Evolutionary conservation across 1,140 invertebrate genomes (phyloP).

Genomic region (Linepithema humile): DNA sequence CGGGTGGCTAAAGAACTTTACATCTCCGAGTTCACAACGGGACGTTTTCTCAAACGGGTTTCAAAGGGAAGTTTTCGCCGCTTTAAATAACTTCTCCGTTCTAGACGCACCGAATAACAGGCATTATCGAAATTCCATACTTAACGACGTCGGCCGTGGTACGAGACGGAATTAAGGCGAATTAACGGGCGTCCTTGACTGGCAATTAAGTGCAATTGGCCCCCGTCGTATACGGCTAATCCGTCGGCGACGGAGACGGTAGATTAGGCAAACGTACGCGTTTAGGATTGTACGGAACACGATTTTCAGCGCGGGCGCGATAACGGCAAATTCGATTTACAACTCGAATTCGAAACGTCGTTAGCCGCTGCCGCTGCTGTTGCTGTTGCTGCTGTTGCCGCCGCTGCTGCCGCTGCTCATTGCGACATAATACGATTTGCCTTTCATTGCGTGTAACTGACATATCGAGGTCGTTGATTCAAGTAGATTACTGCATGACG

Average conservation of each 20-base stretch:
- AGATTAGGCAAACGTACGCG: slow-evolving; percentile 27
- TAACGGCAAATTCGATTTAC: slow-evolving; percentile 54
- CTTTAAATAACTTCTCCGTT: not conserved
- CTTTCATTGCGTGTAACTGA: slow-evolving; percentile 56
- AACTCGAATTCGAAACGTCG: slow-evolving; percentile 55
- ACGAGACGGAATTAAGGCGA: slow-evolving; percentile 21
- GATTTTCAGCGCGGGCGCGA: slow-evolving; percentile 44
- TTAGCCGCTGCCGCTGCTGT: slow-evolving; percentile 24
- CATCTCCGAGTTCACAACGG: not conserved
- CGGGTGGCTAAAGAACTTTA: slow-evolving; percentile 13
- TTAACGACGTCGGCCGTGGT: not conserved
- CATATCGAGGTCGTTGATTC: slow-evolving; percentile 53
- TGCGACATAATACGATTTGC: slow-evolving; percentile 49
- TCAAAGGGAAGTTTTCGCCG: slow-evolving; percentile 31
- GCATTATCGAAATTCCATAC: slow-evolving; percentile 55
- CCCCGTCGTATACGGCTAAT: slow-evolving; percentile 26
- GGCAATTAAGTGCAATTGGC: slow-evolving; percentile 53
- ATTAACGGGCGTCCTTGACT: slow-evolving; percentile 54
- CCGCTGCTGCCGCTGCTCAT: slow-evolving; percentile 38
- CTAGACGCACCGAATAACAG: not conserved
- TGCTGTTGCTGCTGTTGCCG: too few species aligned
- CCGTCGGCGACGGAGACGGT: slow-evolving; percentile 4
- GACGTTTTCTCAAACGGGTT: not conserved
- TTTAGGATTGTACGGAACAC: slow-evolving; percentile 7
- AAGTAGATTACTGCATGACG: slow-evolving; percentile 34